Evolutionary conservation across 1,140 invertebrate genomes (phyloP).

Genomic region (Coelopa frigida): DNA sequence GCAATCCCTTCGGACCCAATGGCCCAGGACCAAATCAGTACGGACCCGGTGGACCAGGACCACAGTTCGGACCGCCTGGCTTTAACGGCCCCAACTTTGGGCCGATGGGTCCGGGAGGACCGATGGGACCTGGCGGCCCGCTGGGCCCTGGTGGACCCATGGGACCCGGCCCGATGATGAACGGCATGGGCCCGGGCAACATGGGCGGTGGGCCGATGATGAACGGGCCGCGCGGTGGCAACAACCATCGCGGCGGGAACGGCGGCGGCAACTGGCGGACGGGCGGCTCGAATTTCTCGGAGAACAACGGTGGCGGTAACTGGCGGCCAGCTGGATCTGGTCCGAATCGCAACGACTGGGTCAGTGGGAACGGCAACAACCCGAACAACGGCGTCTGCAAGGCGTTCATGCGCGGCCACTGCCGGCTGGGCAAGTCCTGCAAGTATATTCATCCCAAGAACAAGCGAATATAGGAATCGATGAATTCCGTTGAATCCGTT

Average conservation of each 20-base stretch:
- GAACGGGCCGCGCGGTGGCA: slow-evolving; percentile 27
- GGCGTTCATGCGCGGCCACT: slow-evolving; percentile 70
- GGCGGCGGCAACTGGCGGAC: slow-evolving; percentile 39
- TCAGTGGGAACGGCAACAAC: slow-evolving; percentile 41
- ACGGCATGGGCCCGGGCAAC: slow-evolving; percentile 40
- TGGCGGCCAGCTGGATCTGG: slow-evolving; percentile 16
- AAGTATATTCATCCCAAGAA: slow-evolving; percentile 67
- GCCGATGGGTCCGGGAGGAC: slow-evolving; percentile 19
- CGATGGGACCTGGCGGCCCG: slow-evolving; percentile 22
- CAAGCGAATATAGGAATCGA: slow-evolving; percentile 45
- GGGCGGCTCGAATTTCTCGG: slow-evolving; percentile 25
- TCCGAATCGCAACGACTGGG: slow-evolving; percentile 37
- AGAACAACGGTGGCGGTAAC: slow-evolving; percentile 20
- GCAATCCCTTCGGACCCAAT: slow-evolving; percentile 6
- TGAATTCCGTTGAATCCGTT: slow-evolving; percentile 26
- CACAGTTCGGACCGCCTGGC: slow-evolving; percentile 14
- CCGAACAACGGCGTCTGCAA: slow-evolving; percentile 57
- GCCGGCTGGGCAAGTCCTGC: slow-evolving; percentile 68
- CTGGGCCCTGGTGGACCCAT: slow-evolving; percentile 43
- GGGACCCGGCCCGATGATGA: slow-evolving; percentile 30
- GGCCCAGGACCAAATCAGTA: no score
- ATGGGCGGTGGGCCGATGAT: slow-evolving; percentile 47
- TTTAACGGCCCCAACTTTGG: slow-evolving; percentile 25
- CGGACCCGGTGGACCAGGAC: slow-evolving; percentile 14
- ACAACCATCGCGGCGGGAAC: slow-evolving; percentile 33